Base-by-base conservation (phyloP, 2,113 vertebrate species). In the Plecturocebus donacophilus region DNA sequence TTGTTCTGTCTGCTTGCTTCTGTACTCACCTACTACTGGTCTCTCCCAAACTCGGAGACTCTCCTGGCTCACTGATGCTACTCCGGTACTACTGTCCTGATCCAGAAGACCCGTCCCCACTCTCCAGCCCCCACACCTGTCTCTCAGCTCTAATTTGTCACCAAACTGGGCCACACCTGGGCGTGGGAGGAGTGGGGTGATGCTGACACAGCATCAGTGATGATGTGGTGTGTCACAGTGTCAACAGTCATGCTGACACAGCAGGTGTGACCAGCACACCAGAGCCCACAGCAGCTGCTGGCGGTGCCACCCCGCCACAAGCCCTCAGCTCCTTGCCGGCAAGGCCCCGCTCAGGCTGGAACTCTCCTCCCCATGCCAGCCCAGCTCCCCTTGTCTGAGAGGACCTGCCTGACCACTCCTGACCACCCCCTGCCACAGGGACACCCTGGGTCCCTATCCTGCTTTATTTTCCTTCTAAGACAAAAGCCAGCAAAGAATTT, bases 11-110 rank as follows among this genome's bases (percentile, higher is more conserved):
- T 66, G 5, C 35, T 40, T 6, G 7, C n/a, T 47, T 30, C 1
- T 25, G 8, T 5, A 4, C 45, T 35, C 1, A 8, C 14, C n/a
- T 7, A 32, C 49, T 42, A 49, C 27, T 6, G 0, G 2, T 11
- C 17, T 49, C 32, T 68, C 80, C 61, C 52, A 35, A 13, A 61
- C 75, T 40, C 54, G 19, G 52, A 47, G 75, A 6, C 12, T 38
- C 71, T 27, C 38, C 86, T 3, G 1, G 27, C 76, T 38, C 79
- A 8, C 0, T 0, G 1, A 21, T 14, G n/a, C 91, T 13, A 2
- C 4, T 5, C 32, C 8, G 27, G 16, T 77, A 11, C 7, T 58
- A 27, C 30, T 6, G 45, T 54, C 75, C 88, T 19, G n/a, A 35
- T 9, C 32, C 54, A 35, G 52, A 64, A 14, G 42, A 23, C 4